phyloP scores from a whole-genome alignment of 2,888 invertebrate species.

The Ypsolopha sequella region DNA sequence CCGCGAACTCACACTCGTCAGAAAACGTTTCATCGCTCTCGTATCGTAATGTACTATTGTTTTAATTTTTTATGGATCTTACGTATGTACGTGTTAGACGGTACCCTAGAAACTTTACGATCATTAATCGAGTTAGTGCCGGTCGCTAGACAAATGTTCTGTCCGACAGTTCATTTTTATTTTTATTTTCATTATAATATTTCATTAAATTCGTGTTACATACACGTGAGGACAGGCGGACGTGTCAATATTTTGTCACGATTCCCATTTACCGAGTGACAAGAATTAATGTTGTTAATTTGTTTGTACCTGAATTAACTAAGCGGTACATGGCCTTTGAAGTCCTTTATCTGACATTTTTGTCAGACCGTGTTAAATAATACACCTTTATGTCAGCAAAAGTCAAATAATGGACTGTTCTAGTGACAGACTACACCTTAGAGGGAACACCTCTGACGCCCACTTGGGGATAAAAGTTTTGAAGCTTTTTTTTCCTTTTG shows the following conservation, averaged over 20 bases:
- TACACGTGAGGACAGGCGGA: constrained; percentile 16
- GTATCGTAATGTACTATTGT: too few relatives aligned
- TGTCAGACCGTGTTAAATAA: background rate
- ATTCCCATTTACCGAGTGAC: constrained; percentile 51
- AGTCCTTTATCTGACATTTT: constrained; percentile 33
- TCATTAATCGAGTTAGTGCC: constrained; percentile 55
- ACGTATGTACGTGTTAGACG: constrained; percentile 7
- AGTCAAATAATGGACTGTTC: too few relatives aligned
- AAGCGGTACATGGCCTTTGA: constrained; percentile 42
- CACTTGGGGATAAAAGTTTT: too few relatives aligned
- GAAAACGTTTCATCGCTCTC: too few relatives aligned
- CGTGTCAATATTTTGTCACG: constrained; percentile 70
- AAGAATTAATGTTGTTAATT: constrained; percentile 61
- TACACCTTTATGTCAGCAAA: too few relatives aligned
- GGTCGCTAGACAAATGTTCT: constrained; percentile 50
- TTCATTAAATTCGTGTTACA: constrained; percentile 30
- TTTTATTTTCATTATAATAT: constrained; percentile 16
- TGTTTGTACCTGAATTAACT: constrained; percentile 58
- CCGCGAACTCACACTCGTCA: too few relatives aligned
- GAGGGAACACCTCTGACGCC: too few relatives aligned
- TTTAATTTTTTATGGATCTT: too few relatives aligned
- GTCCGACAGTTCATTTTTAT: constrained; percentile 48
- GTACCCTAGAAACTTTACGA: constrained; percentile 26
- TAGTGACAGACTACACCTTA: too few relatives aligned
- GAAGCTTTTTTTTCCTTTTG: too few relatives aligned